phyloP scores from a whole-genome alignment of 2,113 vertebrate genomes.

The Phyllostomus discolor region DNA sequence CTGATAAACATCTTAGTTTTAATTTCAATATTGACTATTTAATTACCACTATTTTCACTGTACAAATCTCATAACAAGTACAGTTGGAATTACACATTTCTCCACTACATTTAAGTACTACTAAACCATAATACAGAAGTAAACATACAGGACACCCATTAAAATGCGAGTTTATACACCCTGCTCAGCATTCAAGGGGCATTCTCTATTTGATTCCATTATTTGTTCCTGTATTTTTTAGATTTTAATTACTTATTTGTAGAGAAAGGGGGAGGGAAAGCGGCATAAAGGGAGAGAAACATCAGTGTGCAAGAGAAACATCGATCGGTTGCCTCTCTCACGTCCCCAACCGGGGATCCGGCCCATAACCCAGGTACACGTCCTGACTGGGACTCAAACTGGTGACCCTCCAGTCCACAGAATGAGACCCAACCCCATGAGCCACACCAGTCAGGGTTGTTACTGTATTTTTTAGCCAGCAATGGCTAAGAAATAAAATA shows the following conservation, averaged over 20 bases:
- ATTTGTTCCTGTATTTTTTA: neutral
- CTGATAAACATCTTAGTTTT: neutral
- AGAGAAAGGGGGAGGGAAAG: no score
- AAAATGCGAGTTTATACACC: neutral
- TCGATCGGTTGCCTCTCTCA: no score
- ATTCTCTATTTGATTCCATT: neutral
- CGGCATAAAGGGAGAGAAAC: no score
- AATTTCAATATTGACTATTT: neutral
- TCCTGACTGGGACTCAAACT: no score
- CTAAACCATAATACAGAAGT: neutral
- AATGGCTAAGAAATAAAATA: neutral
- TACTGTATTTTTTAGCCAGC: neutral
- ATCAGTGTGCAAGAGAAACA: no score
- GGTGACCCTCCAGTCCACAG: no score
- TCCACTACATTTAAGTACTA: neutral
- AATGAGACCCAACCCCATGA: no score
- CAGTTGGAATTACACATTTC: neutral
- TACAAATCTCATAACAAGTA: neutral
- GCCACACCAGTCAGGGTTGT: neutral
- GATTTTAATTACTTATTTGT: no score
- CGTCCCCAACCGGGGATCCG: no score
- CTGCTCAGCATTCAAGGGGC: neutral
- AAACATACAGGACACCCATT: neutral
- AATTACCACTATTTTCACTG: neutral
- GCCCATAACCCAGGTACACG: no score